Evolutionary conservation across 2,888 invertebrate species (phyloP).

Genomic region (Ypsolopha sequella): DNA sequence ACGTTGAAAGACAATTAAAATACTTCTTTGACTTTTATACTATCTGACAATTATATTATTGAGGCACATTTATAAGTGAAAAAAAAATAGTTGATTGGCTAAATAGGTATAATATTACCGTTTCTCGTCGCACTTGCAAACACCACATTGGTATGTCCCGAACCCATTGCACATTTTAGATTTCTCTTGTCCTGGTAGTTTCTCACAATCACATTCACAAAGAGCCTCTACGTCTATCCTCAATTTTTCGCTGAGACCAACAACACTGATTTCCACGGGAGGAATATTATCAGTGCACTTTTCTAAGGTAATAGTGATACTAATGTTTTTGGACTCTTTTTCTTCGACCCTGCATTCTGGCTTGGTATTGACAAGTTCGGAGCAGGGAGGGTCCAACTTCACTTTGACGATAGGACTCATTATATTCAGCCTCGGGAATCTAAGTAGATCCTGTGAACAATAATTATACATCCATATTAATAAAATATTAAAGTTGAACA

Average conservation of each 20-base stretch:
- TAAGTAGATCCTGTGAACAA: too few relatives aligned
- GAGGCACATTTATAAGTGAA: too few relatives aligned
- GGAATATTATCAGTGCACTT: too few relatives aligned
- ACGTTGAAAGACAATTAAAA: too few relatives aligned
- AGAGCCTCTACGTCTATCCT: constrained; percentile 75
- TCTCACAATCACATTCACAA: constrained; percentile 83
- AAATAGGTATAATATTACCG: constrained; percentile 22
- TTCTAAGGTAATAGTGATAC: too few relatives aligned
- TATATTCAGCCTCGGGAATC: not conserved
- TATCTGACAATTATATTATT: too few relatives aligned
- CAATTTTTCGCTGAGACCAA: constrained; percentile 77
- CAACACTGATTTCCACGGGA: constrained; percentile 44
- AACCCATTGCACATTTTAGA: constrained; percentile 31
- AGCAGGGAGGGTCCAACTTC: not conserved
- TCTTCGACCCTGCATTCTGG: not conserved
- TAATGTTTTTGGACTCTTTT: constrained; percentile 2
- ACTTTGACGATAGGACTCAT: not conserved
- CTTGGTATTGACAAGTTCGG: not conserved
- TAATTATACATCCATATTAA: too few relatives aligned
- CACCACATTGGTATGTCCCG: constrained; percentile 73
- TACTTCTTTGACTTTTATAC: too few relatives aligned
- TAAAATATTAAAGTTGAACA: too few relatives aligned
- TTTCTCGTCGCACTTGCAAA: constrained; percentile 68
- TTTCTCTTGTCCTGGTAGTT: constrained; percentile 16
- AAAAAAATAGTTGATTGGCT: constrained; percentile 4